Evolutionary conservation across 1,140 invertebrate species (phyloP), one percentile per base, ranked within the genome.

Genomic region (Parasteatoda tepidariorum): DNA sequence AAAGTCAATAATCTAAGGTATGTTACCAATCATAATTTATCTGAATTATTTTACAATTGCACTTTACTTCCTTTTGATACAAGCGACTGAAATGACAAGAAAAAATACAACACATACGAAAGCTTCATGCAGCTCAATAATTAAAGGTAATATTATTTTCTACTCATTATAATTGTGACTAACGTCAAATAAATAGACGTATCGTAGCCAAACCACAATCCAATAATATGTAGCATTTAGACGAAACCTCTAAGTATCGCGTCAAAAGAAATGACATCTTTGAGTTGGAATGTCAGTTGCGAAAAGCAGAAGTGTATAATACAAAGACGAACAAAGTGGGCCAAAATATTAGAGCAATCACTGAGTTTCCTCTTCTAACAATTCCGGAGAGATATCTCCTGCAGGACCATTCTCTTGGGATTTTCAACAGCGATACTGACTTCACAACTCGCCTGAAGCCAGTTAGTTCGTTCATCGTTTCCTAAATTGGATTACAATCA

Each of bases 401-500:
- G 57, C 64, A 28, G 48, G 15, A 41, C 61, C n/a, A 79, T 57
- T 68, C 76, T 64, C 59, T 15, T 11, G 76, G 64, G 76, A 79
- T 55, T 79, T 79, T 55, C 61, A 34, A 28, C 75, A 28, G 31
- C 28, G 74, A 64, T 78, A 57, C 75, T 57, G 64, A 79, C 75
- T 67, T 79, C 75, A 67, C 64, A 79, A 68, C 41, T 79, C 28
- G 75, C 75, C 75, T 28, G 22, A 15, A 68, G 75, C 62, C 5
- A 67, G 30, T 38, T 31, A 55, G 62, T 67, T 59, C 34, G 62
- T 79, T 48, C 57, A 76, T 76, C 75, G 75, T 79, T 79, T 57
- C 55, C 64, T 71, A 82, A 82, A 82, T 82, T 82, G 78, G 78
- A 82, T 82, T 82, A 82, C 78, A 71, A 82, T 82, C 78, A 82